Base-by-base conservation (phyloP, 2,113 vertebrate genomes). In the Cephalopterus ornatus region DNA sequence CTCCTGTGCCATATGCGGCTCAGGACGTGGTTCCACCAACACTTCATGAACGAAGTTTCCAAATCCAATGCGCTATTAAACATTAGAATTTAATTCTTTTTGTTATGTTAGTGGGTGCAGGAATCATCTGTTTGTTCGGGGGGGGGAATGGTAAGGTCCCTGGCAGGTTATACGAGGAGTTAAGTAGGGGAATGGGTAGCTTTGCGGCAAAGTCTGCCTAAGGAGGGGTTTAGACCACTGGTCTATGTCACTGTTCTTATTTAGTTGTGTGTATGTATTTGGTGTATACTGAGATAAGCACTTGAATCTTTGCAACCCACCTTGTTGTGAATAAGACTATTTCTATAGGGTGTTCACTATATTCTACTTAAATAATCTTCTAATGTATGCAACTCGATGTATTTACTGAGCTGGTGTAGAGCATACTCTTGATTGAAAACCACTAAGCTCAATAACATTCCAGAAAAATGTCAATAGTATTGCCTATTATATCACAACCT, bases 311-410 rank as follows among this genome's bases (percentile, higher is more conserved):
- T 75, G 52, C 24, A 67, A 17, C 14, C 4, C 12, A 8, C 59
- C 47, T 68, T 53, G 20, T 4, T 75, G 19, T 61, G 74, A 58
- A 62, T 18, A 79, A 30, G 30, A 62, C 8, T 2, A 12, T 77
- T 80, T 35, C 37, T 55, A 8, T 7, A 35, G 10, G 1, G 3
- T 59, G 9, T 56, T 93, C 39, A 20, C 22, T 44, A 37, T 49
- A 37, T 61, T 42, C 15, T 67, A 5, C 15, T 56, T 49, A 59
- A 83, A 61, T 62, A 63, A 47, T 56, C 42, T 61, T 74, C 26
- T 53, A 68, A 53, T 0, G 0, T 39, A 10, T 2, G 1, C n/a
- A 61, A 62, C 12, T 81, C 42, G 5, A 49, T 39, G 17, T 68
- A 42, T 89, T 94, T 89, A 76, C 73, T 72, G 42, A 87, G 52